A percentile compares a stretch with the other conserved stretches of the same genome.
phyloP scores from a whole-genome alignment of 2,888 invertebrate species.

The Parochlus steinenii region DNA sequence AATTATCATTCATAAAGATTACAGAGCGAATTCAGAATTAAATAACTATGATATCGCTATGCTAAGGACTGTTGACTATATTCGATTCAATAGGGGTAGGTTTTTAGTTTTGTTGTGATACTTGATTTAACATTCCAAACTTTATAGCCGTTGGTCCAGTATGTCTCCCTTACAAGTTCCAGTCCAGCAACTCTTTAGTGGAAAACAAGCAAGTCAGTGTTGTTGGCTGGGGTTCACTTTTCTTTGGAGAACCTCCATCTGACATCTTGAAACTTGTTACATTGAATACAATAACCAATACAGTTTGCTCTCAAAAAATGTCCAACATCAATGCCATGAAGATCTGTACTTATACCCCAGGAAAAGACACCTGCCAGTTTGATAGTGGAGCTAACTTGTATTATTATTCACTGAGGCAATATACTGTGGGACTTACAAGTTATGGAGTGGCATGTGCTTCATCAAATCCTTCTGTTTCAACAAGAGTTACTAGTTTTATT shows the following conservation, averaged over 20 bases:
- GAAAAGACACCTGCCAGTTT: constrained; percentile 37
- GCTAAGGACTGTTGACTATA: constrained; percentile 8
- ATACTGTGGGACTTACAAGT: too few relatives aligned
- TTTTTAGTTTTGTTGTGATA: too few relatives aligned
- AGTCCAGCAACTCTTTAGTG: constrained; percentile 12
- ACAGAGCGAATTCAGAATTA: background rate
- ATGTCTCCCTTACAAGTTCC: constrained; percentile 14
- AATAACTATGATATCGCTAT: constrained; percentile 14
- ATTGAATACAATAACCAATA: constrained; percentile 30
- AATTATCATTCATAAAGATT: constrained; percentile 11
- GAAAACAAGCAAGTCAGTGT: constrained; percentile 16
- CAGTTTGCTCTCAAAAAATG: constrained; percentile 27
- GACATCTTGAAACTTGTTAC: constrained; percentile 33
- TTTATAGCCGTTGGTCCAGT: constrained; percentile 14
- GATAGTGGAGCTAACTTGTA: constrained; percentile 16
- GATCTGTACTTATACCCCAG: constrained; percentile 33
- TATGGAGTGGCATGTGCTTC: too few relatives aligned
- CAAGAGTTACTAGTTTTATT: too few relatives aligned
- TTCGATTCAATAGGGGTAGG: constrained; percentile 12
- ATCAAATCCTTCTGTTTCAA: too few relatives aligned
- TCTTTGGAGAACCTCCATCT: constrained; percentile 35
- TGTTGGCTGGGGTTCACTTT: constrained; percentile 40
- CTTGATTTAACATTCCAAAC: too few relatives aligned
- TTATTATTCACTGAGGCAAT: too few relatives aligned
- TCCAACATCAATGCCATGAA: constrained; percentile 17